Conservation (phyloP, 2,113 vertebrate genomes). For the Daubentonia madagascariensis region DNA sequence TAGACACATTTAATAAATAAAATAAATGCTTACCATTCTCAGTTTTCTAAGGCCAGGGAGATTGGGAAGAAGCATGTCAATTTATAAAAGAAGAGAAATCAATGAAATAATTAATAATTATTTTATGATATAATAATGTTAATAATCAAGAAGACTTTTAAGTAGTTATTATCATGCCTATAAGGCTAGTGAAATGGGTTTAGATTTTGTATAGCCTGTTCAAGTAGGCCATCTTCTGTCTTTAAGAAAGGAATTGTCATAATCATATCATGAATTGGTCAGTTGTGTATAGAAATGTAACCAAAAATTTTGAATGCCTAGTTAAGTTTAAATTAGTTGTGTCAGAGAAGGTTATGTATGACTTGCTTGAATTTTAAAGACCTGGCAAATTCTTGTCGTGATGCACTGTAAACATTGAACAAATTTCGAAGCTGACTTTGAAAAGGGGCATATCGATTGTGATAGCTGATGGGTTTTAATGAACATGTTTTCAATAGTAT, state of each 20-base stretch:
- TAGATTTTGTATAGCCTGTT: background rate
- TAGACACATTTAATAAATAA: background rate
- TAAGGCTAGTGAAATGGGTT: background rate
- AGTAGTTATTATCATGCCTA: background rate
- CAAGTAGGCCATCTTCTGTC: background rate
- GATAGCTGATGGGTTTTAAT: background rate
- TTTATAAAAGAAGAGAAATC: background rate
- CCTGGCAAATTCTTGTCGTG: background rate
- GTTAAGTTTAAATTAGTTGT: background rate
- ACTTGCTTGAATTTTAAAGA: background rate
- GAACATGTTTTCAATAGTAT: background rate
- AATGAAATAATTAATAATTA: background rate
- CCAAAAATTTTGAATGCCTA: background rate
- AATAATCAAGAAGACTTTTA: background rate
- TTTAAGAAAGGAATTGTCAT: background rate
- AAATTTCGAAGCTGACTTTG: constrained; percentile 36
- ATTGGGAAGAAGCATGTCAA: background rate
- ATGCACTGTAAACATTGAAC: background rate
- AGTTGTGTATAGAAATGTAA: background rate
- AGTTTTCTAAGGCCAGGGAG: background rate
- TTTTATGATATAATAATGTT: background rate
- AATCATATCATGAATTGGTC: background rate
- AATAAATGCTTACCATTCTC: background rate
- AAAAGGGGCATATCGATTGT: background rate
- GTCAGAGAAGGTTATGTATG: background rate